phyloP scores from a whole-genome alignment of 2,797 vertebrate species.

The Hylomyscus alleni region DNA sequence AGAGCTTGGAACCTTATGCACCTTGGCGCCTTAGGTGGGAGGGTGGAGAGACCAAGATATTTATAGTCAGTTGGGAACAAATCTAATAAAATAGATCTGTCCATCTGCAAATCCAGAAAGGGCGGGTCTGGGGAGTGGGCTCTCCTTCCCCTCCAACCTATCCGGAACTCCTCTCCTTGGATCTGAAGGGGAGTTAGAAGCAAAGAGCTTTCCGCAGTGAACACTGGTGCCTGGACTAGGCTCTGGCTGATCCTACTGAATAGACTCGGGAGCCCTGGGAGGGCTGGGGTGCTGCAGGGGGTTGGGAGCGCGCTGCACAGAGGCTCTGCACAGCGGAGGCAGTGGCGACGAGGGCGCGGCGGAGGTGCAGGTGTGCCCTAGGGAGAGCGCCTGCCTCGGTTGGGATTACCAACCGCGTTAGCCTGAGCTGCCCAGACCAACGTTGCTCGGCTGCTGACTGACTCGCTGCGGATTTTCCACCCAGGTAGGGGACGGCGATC shows the following conservation, averaged over 20 bases:
- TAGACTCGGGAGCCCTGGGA: conserved; percentile 60
- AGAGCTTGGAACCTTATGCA: neutral
- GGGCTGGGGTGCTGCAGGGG: conserved; percentile 6
- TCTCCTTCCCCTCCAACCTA: neutral
- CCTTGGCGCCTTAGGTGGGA: neutral
- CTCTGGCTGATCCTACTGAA: conserved; percentile 57
- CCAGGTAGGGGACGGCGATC: conserved; percentile 85
- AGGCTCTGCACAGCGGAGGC: conserved; percentile 8
- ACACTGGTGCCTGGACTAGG: conserved; percentile 57
- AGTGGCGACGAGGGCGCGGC: conserved; percentile 75
- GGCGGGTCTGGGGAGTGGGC: neutral
- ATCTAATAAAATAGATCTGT: neutral
- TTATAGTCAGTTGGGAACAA: neutral
- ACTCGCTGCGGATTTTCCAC: neutral
- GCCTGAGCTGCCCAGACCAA: conserved; percentile 75
- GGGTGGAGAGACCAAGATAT: neutral
- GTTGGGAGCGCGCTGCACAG: conserved; percentile 63
- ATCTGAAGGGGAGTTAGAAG: conserved; percentile 19
- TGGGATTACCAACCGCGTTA: conserved; percentile 83
- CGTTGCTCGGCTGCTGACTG: neutral
- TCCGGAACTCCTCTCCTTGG: neutral
- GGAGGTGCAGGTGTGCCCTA: conserved; percentile 75
- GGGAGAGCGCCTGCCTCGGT: conserved; percentile 52
- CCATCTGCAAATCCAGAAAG: neutral
- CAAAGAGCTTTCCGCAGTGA: neutral